Percentiles rank a stretch among this genome's conserved stretches.
These are phyloP conservation scores for Benitochromis conjunctus DNA, from an alignment of 2,113 vertebrate genomes.

Conservation along the genomic window DNA sequence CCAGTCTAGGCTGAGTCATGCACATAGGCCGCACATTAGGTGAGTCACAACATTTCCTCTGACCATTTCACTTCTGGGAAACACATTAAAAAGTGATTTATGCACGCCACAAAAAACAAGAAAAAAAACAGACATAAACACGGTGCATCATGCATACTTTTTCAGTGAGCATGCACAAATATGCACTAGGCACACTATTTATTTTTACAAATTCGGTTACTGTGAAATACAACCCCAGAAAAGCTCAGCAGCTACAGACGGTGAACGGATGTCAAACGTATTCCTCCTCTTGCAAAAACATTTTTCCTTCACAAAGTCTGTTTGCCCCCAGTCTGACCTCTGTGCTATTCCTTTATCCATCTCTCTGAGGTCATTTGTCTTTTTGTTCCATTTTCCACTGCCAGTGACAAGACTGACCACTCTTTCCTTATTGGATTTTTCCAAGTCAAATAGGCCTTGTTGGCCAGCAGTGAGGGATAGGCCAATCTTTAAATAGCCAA, in stretches of 20 bases:
- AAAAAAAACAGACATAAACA: constrained; percentile 6
- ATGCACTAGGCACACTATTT: background rate
- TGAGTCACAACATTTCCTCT: constrained; percentile 71
- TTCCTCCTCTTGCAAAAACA: constrained; percentile 26
- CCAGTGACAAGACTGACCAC: constrained; percentile 60
- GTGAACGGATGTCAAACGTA: constrained; percentile 41
- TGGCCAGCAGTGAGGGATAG: constrained; percentile 57
- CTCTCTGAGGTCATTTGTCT: constrained; percentile 46
- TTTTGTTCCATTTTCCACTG: constrained; percentile 57
- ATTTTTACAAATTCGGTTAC: constrained; percentile 20
- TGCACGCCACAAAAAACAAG: background rate
- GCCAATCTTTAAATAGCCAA: constrained; percentile 69
- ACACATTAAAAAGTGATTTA: constrained; percentile 62
- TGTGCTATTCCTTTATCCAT: constrained; percentile 48
- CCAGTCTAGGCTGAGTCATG: constrained; percentile 66
- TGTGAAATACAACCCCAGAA: constrained; percentile 9
- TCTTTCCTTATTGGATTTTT: constrained; percentile 68
- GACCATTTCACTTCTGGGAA: constrained; percentile 68
- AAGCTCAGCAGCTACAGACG: constrained; percentile 32
- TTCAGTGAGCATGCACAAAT: background rate
- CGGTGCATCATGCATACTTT: background rate
- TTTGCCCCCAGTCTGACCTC: constrained; percentile 31
- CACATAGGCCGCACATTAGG: constrained; percentile 59
- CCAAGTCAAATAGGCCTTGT: constrained; percentile 66
- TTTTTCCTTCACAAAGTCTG: constrained; percentile 7